Base-by-base conservation (phyloP, 2,888 invertebrate species). In the Drosophila imparisetae region DNA sequence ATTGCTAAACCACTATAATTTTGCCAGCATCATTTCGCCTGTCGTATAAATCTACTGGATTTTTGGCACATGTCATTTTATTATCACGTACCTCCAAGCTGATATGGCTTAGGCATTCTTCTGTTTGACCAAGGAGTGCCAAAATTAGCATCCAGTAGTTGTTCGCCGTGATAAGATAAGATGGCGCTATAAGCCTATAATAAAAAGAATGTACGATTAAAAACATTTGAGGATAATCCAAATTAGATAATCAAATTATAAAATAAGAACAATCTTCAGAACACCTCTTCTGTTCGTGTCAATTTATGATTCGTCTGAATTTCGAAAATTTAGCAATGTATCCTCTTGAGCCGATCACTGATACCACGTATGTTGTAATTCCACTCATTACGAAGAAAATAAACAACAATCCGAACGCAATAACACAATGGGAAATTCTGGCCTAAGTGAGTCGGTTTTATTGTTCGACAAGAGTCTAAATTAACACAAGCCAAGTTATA, bases 61-160 rank as follows among this genome's bases (percentile, higher is more conserved):
- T 76, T 80, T 80, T 30, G 59, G 53, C 27, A 54, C 40, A 66
- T 38, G 24, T n/a, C 30, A 24, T 29, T 68, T 58, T 68, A 74
- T 50, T 38, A 30, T 3, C 24, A 7, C 15, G 21, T n/a, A 5
- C 5, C 30, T 38, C 21, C 13, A 45, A 59, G 36, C 13, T 49
- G 45, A 57, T 63, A 45, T 34, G 32, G 49, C 34, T 54, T 42
- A 34, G 58, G 40, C 18, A 30, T 42, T 30, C 34, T 59, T 34
- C 27, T 45, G 24, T 32, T 45, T 48, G 38, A 30, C 40, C 11
- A 48, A 62, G 8, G 27, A 72, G 32, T 21, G 40, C 34, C 10
- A 13, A 49, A 50, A 42, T 67, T 30, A 4, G 21, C 15, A 49
- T 32, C 10, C 18, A 27, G 34, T 32, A 21, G 6, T 24, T 21